A percentile compares a stretch with the other conserved stretches of the same genome.
These are phyloP conservation scores for Potorous gilbertii DNA, from an alignment of 2,797 vertebrate species.

Conservation along the genomic window DNA sequence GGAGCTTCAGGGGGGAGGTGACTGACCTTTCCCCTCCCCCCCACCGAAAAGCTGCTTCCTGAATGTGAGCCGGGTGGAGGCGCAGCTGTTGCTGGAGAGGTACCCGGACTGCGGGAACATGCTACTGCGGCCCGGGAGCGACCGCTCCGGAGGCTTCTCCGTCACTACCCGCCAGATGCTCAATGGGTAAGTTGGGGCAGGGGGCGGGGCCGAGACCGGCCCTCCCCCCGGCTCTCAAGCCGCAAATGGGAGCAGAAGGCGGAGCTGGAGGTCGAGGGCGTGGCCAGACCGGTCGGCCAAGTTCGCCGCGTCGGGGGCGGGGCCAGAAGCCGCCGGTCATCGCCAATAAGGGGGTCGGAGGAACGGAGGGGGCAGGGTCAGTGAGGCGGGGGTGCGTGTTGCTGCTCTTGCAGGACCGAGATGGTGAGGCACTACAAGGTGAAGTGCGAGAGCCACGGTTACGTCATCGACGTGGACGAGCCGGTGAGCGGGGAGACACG, in stretches of 20 bases:
- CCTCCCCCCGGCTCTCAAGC: background rate
- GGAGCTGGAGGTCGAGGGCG: background rate
- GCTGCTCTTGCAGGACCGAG: conserved; percentile 52
- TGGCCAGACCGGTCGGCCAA: background rate
- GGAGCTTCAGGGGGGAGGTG: background rate
- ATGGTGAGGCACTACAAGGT: conserved; percentile 89
- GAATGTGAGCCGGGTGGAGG: conserved; percentile 86
- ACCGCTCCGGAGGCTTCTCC: conserved; percentile 78
- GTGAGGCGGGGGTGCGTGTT: fast-evolving
- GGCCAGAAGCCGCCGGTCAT: too few relatives aligned
- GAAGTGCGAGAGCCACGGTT: conserved; percentile 76
- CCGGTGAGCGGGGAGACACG: conserved; percentile 84
- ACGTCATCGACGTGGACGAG: conserved; percentile 85
- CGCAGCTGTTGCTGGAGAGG: conserved; percentile 87
- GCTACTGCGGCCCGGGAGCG: conserved; percentile 86
- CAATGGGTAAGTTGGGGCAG: conserved; percentile 79
- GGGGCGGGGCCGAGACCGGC: background rate
- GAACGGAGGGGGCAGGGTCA: too few relatives aligned
- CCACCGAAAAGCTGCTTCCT: conserved; percentile 85
- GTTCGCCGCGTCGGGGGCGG: background rate
- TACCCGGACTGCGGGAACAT: conserved; percentile 86
- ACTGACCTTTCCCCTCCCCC: conserved; percentile 19
- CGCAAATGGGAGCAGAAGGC: background rate
- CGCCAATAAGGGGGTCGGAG: conserved; percentile 55
- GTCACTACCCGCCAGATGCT: conserved; percentile 86